Base-by-base conservation (phyloP, 1,140 invertebrate species). In the Diorhabda sublineata region DNA sequence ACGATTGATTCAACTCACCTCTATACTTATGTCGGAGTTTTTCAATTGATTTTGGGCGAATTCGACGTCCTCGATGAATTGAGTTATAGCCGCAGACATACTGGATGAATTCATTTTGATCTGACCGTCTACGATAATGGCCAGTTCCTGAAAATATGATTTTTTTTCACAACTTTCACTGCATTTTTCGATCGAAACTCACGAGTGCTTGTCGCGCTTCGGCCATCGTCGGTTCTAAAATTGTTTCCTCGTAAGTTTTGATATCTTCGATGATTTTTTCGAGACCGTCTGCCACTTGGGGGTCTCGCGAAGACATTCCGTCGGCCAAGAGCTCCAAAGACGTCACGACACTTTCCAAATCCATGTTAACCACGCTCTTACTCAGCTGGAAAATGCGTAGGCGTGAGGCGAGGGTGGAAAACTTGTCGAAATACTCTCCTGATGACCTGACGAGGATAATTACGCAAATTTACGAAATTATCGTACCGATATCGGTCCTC, bases 31-130 rank as follows among this genome's bases (percentile, higher is more conserved):
- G 44, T 92, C 92, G 66, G 90, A 82, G 2, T 81, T 81, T 67
- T 86, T 86, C 4, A 95, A 82, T 74, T 88, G 90, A 2, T 78
- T 42, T 77, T 94, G 89, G 0, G 92, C 90, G 7, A 85, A 80
- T 57, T 85, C 79, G 2, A 92, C 87, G 74, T 92, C 87, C 2
- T 83, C 73, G 8, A 92, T 81, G 43, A 95, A 83, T 43, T 83
- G 80, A 3, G 84, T 75, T 68, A 94, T 89, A 9, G 90, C 90
- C 26, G 87, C 85, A 61, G 84, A 80, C 74, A 94, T 88, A n/a
- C 87, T 89, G 2, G 83, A 84, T 69, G 92, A 86, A 77, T 89
- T 89, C 78, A 93, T 91, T 64, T 73, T 76, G 26, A 77, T 61
- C 3, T 68, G 64, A 42, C 74, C 43, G n/a, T 68, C 58, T 59